Evolutionary conservation across 2,888 invertebrate genomes (phyloP).

Genomic region (Papilio demoleus): DNA sequence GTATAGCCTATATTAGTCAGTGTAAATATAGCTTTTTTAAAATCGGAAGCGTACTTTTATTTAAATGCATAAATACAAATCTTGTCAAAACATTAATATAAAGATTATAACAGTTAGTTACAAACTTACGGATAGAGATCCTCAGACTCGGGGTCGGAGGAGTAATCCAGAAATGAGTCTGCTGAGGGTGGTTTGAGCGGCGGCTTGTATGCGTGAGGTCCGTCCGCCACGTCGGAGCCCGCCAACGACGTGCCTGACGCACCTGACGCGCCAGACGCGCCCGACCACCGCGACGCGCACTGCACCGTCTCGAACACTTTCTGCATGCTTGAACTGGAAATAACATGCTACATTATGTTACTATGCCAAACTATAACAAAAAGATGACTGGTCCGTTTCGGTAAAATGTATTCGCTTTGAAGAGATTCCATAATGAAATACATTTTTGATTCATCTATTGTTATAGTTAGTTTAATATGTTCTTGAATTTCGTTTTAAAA

Average conservation of each 20-base stretch:
- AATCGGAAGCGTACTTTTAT: no score
- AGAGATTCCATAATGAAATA: not conserved
- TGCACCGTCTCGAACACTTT: constrained; percentile 96
- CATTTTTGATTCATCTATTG: no score
- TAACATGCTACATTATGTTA: not conserved
- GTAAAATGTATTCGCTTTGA: not conserved
- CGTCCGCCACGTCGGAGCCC: constrained; percentile 74
- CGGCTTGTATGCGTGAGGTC: constrained; percentile 69
- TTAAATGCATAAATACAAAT: no score
- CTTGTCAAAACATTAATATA: not conserved
- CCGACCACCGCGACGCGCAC: constrained; percentile 87
- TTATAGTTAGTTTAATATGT: no score
- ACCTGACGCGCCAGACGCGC: constrained; percentile 70
- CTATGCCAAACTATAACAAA: not conserved
- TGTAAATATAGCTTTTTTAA: no score
- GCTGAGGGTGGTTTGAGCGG: constrained; percentile 82
- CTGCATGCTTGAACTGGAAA: constrained; percentile 89
- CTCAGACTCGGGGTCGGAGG: constrained; percentile 87
- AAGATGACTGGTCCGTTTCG: no score
- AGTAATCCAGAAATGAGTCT: constrained; percentile 81
- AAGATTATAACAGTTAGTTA: not conserved
- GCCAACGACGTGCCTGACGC: constrained; percentile 69
- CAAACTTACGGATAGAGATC: constrained; percentile 88
- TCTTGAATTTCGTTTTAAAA: no score
- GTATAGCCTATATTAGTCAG: no score